A percentile compares a stretch with the other conserved stretches of the same genome.
Conservation (phyloP, 2,888 invertebrate genomes). For the Calliphora vomitoria region DNA sequence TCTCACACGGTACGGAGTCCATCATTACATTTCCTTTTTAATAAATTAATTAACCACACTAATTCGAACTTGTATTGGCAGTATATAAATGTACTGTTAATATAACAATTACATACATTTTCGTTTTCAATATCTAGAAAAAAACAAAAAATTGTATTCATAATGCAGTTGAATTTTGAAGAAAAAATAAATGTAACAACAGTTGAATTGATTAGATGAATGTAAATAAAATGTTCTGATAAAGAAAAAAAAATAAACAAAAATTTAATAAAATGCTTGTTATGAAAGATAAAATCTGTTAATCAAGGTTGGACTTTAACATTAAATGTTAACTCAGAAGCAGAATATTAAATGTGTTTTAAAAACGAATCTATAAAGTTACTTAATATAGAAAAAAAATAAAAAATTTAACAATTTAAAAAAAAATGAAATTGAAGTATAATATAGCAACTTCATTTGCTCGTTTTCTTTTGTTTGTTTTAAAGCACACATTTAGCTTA, state of each 20-base stretch:
- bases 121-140: too few relatives aligned
- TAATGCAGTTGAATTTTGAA: too few relatives aligned
- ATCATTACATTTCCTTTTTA: too few relatives aligned
- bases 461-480: conserved; percentile 33
- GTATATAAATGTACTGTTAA: too few relatives aligned
- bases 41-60: too few relatives aligned
- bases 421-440: conserved; percentile 32
- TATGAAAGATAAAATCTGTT: not conserved
- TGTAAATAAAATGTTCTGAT: not conserved
- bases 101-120: too few relatives aligned
- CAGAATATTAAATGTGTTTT: conserved; percentile 15
- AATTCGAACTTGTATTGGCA: too few relatives aligned
- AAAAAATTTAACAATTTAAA: not conserved
- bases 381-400: not conserved
- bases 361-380: conserved; percentile 26
- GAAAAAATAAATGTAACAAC: too few relatives aligned
- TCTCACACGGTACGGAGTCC: too few relatives aligned
- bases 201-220: too few relatives aligned
- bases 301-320: conserved; percentile 11
- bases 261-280: not conserved
- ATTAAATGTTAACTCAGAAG: conserved; percentile 36
- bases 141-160: too few relatives aligned
- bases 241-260: not conserved
- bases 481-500: conserved; percentile 75
- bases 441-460: conserved; percentile 42